phyloP scores from a whole-genome alignment of 2,113 vertebrate species.

The Mesocricetus auratus region DNA sequence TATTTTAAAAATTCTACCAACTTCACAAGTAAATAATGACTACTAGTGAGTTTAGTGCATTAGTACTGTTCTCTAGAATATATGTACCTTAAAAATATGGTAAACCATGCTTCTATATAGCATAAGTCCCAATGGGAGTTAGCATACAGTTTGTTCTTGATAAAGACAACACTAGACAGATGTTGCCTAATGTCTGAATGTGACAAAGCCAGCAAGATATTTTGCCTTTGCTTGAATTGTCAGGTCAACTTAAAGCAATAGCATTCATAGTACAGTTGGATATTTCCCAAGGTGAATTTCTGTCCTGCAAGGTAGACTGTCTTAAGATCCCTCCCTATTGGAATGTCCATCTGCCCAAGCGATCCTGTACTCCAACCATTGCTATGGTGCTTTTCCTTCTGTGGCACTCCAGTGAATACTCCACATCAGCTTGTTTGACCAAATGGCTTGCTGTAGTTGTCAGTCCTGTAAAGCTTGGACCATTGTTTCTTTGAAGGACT shows the following conservation, averaged over 20 bases:
- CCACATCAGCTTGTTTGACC: too few relatives aligned
- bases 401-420: slow-evolving; percentile 89
- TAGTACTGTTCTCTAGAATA: slow-evolving; percentile 32
- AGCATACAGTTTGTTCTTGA: background rate
- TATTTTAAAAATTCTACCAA: slow-evolving; percentile 35
- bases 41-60: slow-evolving; percentile 56
- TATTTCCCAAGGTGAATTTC: slow-evolving; percentile 93
- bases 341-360: slow-evolving; percentile 87
- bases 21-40: slow-evolving; percentile 67
- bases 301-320: slow-evolving; percentile 94
- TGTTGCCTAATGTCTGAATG: too few relatives aligned
- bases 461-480: background rate
- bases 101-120: background rate
- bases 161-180: background rate
- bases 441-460: background rate
- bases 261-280: slow-evolving; percentile 90
- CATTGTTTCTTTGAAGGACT: background rate
- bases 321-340: slow-evolving; percentile 91
- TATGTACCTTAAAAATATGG: slow-evolving; percentile 86
- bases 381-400: slow-evolving; percentile 91
- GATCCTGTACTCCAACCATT: slow-evolving; percentile 94
- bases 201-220: background rate
- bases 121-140: too few relatives aligned
- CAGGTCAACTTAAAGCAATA: slow-evolving; percentile 88
- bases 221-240: slow-evolving; percentile 95